Evolutionary conservation across 2,113 vertebrate species (phyloP).

Genomic region (Odocoileus virginianus): DNA sequence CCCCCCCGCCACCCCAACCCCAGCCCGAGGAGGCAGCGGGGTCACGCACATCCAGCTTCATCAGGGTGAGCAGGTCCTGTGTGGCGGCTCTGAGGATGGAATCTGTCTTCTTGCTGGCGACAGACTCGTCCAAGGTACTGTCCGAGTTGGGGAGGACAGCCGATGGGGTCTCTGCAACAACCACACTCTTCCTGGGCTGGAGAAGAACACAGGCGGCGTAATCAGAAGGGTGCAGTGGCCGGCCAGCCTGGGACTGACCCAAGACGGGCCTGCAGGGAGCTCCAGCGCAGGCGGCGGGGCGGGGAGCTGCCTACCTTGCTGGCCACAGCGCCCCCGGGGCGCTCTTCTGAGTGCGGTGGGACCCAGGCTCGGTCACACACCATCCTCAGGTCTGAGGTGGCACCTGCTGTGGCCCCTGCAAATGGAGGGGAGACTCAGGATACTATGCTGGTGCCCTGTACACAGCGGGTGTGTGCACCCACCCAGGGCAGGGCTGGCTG

Average conservation of each 20-base stretch:
- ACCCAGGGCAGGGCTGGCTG: accelerated
- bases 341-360: constrained; percentile 71
- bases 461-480: accelerated
- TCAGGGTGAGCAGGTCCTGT: constrained; percentile 89
- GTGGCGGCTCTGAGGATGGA: constrained; percentile 91
- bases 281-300: not conserved
- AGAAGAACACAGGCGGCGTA: not conserved
- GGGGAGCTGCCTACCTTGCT: constrained; percentile 79
- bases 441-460: accelerated
- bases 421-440: not conserved
- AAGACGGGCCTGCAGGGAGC: not conserved
- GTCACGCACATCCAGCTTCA: constrained; percentile 88
- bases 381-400: constrained; percentile 78
- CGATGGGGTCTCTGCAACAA: constrained; percentile 84
- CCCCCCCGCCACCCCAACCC: too few relatives aligned
- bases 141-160: constrained; percentile 85
- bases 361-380: constrained; percentile 76
- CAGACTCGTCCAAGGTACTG: constrained; percentile 73
- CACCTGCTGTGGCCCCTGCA: constrained; percentile 43
- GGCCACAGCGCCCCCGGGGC: constrained; percentile 54
- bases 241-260: not conserved
- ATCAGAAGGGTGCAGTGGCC: not conserved
- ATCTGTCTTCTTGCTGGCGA: constrained; percentile 80
- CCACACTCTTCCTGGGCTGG: constrained; percentile 89
- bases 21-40: not conserved